Evolutionary conservation across 2,113 vertebrate genomes (phyloP).

Genomic region (Corydoras sp.): DNA sequence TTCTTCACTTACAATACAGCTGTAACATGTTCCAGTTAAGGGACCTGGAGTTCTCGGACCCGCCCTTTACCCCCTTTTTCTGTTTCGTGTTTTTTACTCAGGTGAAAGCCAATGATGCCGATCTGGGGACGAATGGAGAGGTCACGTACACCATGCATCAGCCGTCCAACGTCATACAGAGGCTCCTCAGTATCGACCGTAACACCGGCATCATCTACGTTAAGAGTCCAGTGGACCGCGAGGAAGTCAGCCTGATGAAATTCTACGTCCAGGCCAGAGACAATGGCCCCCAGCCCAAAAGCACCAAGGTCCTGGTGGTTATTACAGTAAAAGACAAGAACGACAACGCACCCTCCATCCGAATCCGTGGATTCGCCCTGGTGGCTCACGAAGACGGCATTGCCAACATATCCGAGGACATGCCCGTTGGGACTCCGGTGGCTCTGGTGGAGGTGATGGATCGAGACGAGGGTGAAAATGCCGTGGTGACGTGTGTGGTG

Average conservation of each 20-base stretch:
- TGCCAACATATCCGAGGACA: slow-evolving; percentile 94
- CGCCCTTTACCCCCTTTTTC: slow-evolving; percentile 3
- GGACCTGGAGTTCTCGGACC: background rate
- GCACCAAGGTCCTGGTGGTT: slow-evolving; percentile 79
- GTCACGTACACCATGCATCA: slow-evolving; percentile 91
- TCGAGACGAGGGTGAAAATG: slow-evolving; percentile 90
- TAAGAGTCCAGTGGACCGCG: slow-evolving; percentile 85
- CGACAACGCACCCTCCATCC: slow-evolving; percentile 85
- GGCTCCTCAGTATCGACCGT: slow-evolving; percentile 84
- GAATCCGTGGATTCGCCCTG: slow-evolving; percentile 89
- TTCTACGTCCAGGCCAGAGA: slow-evolving; percentile 89
- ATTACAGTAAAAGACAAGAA: slow-evolving; percentile 88
- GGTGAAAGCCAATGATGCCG: slow-evolving; percentile 90
- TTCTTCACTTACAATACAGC: no score
- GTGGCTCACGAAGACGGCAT: slow-evolving; percentile 88
- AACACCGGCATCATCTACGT: slow-evolving; percentile 86
- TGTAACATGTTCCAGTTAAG: no score
- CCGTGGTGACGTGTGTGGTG: slow-evolving; percentile 91
- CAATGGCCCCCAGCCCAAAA: slow-evolving; percentile 84
- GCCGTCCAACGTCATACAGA: slow-evolving; percentile 75
- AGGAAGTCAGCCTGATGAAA: slow-evolving; percentile 81
- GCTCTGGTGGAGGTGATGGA: slow-evolving; percentile 94
- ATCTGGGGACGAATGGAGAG: slow-evolving; percentile 83
- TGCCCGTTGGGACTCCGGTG: slow-evolving; percentile 85
- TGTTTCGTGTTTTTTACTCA: slow-evolving; percentile 45